Conservation (phyloP, 2,113 vertebrate genomes). For the Gorsachius goisagi region DNA sequence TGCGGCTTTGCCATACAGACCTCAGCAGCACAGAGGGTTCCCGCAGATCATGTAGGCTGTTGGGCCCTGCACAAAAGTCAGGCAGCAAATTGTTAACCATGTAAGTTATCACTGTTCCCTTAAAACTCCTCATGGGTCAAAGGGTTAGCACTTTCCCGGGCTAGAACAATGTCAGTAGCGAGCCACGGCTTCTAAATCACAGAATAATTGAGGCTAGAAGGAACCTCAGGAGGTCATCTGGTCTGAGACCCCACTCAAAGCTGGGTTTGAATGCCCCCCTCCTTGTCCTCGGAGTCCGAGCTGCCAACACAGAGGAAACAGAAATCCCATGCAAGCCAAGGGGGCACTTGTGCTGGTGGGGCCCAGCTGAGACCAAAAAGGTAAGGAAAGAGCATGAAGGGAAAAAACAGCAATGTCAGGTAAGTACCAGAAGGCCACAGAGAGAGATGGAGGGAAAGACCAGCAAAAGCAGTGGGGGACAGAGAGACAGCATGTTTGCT, state of each 20-base stretch:
- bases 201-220: not conserved
- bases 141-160: not conserved
- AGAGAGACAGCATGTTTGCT: not conserved
- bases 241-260: not conserved
- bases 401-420: not conserved
- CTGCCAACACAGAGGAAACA: rapidly evolving
- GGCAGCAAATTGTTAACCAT: not conserved
- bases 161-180: not conserved
- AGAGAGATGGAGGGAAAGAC: not conserved
- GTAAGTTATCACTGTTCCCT: not conserved
- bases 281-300: not conserved
- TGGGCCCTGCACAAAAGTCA: not conserved
- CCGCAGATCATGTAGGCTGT: not conserved
- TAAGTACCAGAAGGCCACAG: not conserved
- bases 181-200: not conserved
- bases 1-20: not conserved
- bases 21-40: not conserved
- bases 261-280: not conserved
- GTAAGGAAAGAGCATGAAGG: not conserved
- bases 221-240: not conserved
- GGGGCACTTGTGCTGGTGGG: not conserved
- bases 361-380: not conserved
- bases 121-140: not conserved
- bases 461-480: not conserved
- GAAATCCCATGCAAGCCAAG: not conserved